These are phyloP conservation scores for Philypnodon macrostomus DNA, from an alignment of 2,797 vertebrate species.

Conservation along the genomic window DNA sequence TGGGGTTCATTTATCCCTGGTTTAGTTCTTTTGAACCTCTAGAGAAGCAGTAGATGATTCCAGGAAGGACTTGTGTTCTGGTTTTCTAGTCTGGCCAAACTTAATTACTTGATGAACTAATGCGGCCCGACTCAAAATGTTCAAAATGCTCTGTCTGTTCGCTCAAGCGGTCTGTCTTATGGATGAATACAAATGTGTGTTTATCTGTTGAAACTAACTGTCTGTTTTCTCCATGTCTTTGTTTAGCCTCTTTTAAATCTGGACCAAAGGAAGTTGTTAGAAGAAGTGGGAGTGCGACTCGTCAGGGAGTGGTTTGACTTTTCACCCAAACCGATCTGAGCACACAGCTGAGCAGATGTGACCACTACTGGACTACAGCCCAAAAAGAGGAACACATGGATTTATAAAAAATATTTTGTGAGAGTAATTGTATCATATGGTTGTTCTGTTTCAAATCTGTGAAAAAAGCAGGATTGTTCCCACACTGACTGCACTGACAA, in stretches of 20 bases:
- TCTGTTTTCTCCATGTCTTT: conserved; percentile 3
- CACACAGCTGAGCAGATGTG: conserved; percentile 31
- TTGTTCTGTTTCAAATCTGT: background rate
- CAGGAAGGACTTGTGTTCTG: no score
- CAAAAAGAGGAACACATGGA: conserved; percentile 21
- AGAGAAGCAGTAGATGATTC: no score
- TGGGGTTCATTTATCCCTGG: no score
- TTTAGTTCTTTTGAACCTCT: no score
- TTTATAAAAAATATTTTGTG: conserved; percentile 6
- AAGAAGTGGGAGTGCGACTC: conserved; percentile 10
- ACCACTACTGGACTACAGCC: conserved; percentile 5
- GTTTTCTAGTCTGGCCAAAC: no score
- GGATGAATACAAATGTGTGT: no score
- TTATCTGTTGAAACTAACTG: background rate
- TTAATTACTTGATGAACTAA: no score
- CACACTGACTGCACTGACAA: conserved; percentile 9
- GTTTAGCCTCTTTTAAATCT: conserved; percentile 20
- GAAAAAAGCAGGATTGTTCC: background rate
- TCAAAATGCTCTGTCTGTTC: no score
- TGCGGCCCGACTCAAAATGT: no score
- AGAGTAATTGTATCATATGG: background rate
- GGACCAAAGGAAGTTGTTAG: conserved; percentile 2
- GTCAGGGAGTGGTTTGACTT: background rate
- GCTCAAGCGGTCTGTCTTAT: no score
- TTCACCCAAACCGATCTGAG: conserved; percentile 4